Conservation (phyloP, 2,113 vertebrate species). For the Carettochelys insculpta region DNA sequence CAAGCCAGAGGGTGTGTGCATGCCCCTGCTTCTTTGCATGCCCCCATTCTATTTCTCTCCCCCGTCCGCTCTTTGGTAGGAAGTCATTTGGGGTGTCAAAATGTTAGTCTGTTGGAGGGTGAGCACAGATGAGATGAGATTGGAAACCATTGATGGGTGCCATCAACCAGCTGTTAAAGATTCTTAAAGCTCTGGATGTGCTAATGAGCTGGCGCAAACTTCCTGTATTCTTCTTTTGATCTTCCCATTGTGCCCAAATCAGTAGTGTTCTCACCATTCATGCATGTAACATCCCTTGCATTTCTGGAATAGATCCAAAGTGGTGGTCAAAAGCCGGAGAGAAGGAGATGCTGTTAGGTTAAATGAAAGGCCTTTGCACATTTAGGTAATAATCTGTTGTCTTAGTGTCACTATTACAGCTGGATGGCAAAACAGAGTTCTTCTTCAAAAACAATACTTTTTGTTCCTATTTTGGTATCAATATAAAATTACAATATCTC, state of each 20-base stretch:
- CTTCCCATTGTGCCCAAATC: background rate
- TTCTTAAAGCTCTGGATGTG: background rate
- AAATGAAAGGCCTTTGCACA: background rate
- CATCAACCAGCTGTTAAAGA: background rate
- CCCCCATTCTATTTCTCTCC: background rate
- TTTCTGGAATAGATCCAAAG: background rate
- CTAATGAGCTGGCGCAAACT: too few relatives aligned
- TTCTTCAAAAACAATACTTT: background rate
- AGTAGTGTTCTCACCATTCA: background rate
- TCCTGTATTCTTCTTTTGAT: too few relatives aligned
- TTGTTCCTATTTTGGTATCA: background rate
- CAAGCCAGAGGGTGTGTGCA: background rate
- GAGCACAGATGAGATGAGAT: background rate
- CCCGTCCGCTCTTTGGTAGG: background rate
- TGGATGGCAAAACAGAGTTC: background rate
- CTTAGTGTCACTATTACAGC: too few relatives aligned
- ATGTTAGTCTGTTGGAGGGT: background rate
- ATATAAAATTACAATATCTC: background rate
- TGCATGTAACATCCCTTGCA: background rate
- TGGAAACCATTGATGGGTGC: background rate
- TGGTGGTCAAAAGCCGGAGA: background rate
- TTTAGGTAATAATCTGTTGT: background rate
- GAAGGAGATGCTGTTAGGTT: background rate
- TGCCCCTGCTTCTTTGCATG: background rate
- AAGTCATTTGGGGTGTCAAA: background rate